These are phyloP conservation scores for Caenorhabditis tropicalis DNA, from an alignment of 1,140 invertebrate species.

Conservation along the genomic window DNA sequence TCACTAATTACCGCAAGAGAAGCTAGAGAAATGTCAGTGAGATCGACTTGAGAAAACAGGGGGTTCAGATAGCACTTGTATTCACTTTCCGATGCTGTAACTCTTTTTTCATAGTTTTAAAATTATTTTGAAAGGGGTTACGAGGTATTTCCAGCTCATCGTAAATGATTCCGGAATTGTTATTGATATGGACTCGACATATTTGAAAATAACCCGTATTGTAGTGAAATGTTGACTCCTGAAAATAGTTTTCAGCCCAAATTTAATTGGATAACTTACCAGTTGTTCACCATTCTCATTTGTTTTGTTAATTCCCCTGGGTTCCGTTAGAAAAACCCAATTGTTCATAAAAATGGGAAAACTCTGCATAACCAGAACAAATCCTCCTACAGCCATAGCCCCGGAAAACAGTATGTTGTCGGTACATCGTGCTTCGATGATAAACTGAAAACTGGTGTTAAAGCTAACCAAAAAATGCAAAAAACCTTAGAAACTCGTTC, in stretches of 20 bases:
- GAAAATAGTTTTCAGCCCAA: background rate
- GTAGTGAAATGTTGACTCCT: constrained; percentile 60
- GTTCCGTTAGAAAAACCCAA: constrained; percentile 62
- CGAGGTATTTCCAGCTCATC: constrained; percentile 31
- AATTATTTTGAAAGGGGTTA: background rate
- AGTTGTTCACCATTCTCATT: constrained; percentile 61
- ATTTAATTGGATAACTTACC: constrained; percentile 40
- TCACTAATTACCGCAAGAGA: constrained; percentile 59
- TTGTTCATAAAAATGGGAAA: constrained; percentile 61
- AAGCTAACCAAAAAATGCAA: background rate
- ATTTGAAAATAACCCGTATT: constrained; percentile 63
- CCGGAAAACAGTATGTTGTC: constrained; percentile 53
- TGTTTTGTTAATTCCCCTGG: constrained; percentile 58
- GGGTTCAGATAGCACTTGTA: constrained; percentile 58
- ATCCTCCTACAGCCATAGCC: constrained; percentile 45
- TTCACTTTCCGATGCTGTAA: constrained; percentile 50
- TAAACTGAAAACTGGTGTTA: constrained; percentile 45
- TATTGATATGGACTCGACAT: constrained; percentile 55
- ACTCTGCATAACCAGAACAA: constrained; percentile 59
- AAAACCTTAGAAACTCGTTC: constrained; percentile 15
- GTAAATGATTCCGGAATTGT: constrained; percentile 47
- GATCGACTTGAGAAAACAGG: constrained; percentile 53
- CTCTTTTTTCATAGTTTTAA: background rate
- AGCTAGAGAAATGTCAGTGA: constrained; percentile 57
- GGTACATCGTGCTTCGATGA: constrained; percentile 57